Base-by-base conservation (phyloP, 2,113 vertebrate genomes). In the Pimephales promelas region DNA sequence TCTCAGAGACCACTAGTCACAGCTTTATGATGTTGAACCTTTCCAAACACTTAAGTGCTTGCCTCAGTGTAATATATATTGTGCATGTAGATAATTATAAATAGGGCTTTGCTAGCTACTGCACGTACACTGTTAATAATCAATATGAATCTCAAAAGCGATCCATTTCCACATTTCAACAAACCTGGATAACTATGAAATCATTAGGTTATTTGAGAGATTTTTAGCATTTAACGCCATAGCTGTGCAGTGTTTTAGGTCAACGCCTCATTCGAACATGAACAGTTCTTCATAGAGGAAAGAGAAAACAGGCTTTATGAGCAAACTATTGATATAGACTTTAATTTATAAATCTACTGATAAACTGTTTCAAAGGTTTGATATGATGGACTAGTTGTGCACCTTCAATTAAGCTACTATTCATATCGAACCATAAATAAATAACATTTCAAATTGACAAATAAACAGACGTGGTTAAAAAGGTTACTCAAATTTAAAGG, bases 151-250 rank as follows among this genome's bases (percentile, higher is more conserved):
- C 10, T 79, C 77, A 18, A 47, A 26, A 64, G 59, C 24, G 4
- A 47, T 47, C 24, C 40, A 31, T 79, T 79, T 79, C 59, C 5
- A 49, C 59, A n/a, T n/a, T n/a, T n/a, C n/a, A 64, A 79, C 57
- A 47, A 47, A 16, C 34, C 16, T 13, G 18, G 36, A 64, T 49
- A 49, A 66, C 4, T 18, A 47, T 64, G 24, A 64, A 49, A 31
- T 4, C 26, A 49, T 31, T 26, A 34, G 6, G 76, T 62, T 64
- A 3, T 66, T 18, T 66, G 40, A 47, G 59, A 79, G 14, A 36
- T 45, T 64, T 57, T 49, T 64, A 28, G 18, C 8, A 10, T 62
- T 79, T 47, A 64, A 79, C 49, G 59, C 16, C 24, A 62, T 22
- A 13, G 6, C 20, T 13, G 14, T 59, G 34, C 10, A 26, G 43